Conservation (phyloP, 2,113 vertebrate species). For the Oncorhynchus masou region DNA sequence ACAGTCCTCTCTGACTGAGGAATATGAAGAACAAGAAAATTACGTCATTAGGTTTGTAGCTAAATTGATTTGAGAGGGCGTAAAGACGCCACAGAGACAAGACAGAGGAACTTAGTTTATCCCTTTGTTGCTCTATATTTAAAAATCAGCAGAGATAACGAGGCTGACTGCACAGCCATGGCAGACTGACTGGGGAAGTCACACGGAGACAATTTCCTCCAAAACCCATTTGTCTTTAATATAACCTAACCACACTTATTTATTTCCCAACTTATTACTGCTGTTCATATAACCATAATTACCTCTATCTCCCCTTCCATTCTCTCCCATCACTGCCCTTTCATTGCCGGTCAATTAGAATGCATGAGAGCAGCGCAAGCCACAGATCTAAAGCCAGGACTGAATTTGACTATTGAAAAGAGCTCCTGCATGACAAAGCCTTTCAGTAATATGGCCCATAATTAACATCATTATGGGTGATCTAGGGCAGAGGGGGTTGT, state of each 20-base stretch:
- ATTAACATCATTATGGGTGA: slow-evolving; percentile 68
- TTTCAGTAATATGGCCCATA: slow-evolving; percentile 52
- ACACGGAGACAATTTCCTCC: too few species aligned
- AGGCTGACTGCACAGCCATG: too few species aligned
- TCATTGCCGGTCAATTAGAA: slow-evolving; percentile 53
- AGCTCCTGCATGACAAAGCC: slow-evolving; percentile 57
- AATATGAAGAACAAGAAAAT: slow-evolving; percentile 45
- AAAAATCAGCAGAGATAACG: too few species aligned
- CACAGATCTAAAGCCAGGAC: slow-evolving; percentile 48
- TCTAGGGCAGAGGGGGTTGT: slow-evolving; percentile 19
- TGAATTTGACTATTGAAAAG: slow-evolving; percentile 51
- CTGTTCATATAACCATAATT: too few species aligned
- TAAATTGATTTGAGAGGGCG: slow-evolving; percentile 46
- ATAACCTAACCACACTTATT: too few species aligned
- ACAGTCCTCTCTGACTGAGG: slow-evolving; percentile 49
- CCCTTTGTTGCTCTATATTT: too few species aligned
- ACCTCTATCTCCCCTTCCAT: too few species aligned
- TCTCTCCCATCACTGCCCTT: slow-evolving; percentile 27
- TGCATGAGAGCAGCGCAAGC: slow-evolving; percentile 37
- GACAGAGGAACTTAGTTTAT: slow-evolving; percentile 13
- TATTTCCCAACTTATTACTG: too few species aligned
- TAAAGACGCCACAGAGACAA: slow-evolving; percentile 18
- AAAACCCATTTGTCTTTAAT: too few species aligned
- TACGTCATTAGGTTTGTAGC: slow-evolving; percentile 52
- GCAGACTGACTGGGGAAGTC: too few species aligned